A percentile compares a stretch with the other conserved stretches of the same genome.
Conservation (phyloP, 2,797 vertebrate genomes). For the Eremophila alpestris region DNA sequence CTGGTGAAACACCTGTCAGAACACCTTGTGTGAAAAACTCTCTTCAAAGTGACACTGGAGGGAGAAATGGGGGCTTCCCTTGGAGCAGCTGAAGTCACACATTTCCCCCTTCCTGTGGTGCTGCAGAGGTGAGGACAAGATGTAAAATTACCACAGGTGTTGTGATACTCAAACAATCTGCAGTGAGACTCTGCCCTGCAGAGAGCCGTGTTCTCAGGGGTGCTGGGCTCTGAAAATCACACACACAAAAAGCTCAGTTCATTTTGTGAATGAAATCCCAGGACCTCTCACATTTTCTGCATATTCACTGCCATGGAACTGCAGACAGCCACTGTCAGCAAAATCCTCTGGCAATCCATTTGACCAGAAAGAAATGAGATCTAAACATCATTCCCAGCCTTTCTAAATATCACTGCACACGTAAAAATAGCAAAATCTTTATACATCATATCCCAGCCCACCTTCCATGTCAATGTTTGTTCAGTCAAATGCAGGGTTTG, state of each 20-base stretch:
- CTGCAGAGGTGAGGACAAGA: not conserved
- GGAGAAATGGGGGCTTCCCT: not conserved
- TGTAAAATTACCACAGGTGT: not conserved
- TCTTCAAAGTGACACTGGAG: not conserved
- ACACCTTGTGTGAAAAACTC: not conserved
- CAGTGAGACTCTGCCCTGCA: not conserved
- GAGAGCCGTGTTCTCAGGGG: not conserved
- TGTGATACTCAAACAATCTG: not conserved
- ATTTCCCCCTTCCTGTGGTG: not conserved
- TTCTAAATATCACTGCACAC: conserved; percentile 55
- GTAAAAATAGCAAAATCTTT: conserved; percentile 44
- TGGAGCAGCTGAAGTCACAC: not conserved
- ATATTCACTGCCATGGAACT: not conserved
- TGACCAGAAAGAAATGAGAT: conserved; percentile 13
- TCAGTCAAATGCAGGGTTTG: not conserved
- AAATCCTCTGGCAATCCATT: not conserved
- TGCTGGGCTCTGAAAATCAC: not conserved
- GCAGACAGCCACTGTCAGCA: not conserved
- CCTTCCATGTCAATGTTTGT: not conserved
- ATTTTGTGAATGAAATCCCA: conserved; percentile 13
- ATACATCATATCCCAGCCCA: not conserved
- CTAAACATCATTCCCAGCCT: conserved; percentile 20
- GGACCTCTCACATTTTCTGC: not conserved
- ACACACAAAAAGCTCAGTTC: not conserved
- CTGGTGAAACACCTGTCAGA: not conserved